Evolutionary conservation across 1,140 invertebrate genomes (phyloP), one percentile per base, ranked within the genome.

Genomic region (Atta texana): DNA sequence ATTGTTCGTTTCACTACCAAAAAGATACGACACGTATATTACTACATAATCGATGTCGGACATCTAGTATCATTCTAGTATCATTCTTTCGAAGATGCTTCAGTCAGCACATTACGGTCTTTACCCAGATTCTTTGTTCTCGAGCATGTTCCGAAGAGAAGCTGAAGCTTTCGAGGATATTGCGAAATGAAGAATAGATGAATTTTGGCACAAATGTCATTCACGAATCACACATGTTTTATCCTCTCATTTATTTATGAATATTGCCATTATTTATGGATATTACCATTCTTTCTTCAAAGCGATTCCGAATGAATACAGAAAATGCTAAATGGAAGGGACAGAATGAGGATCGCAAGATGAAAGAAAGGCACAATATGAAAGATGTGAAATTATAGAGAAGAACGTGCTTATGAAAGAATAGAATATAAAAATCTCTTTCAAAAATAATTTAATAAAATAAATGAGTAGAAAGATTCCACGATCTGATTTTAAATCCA

Each of bases 11-110:
- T 87, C 34, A 49, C 44, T 51, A 86, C 76, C 82, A 55, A 81
- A 81, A 69, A 93, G 94, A 94, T 94, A 94, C 61, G 89, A 92
- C 94, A 94, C 93, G 93, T 93, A 89, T 90, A 39, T 6, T 39
- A 81, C 71, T 89, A 77, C 82, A 51, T 92, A 94, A 94, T 94
- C 94, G 93, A 94, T 94, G 90, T 94, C 92, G 92, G 90, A 88
- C 93, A 94, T 94, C 94, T 93, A 93, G 92, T 91, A 86, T 64
- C 57, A 59, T 86, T 92, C 89, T 84, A 89, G 84, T n/a, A n/a
- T n/a, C n/a, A n/a, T n/a, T n/a, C n/a, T 75, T 76, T 28, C 63
- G 86, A 81, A 89, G 76, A 66, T 72, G 89, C 91, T 88, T 88
- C 39, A 90, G 80, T 53, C 80, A 64, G 71, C 86, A 76, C 91